Conservation (phyloP, 2,888 invertebrate genomes). For the Macaria notata region DNA sequence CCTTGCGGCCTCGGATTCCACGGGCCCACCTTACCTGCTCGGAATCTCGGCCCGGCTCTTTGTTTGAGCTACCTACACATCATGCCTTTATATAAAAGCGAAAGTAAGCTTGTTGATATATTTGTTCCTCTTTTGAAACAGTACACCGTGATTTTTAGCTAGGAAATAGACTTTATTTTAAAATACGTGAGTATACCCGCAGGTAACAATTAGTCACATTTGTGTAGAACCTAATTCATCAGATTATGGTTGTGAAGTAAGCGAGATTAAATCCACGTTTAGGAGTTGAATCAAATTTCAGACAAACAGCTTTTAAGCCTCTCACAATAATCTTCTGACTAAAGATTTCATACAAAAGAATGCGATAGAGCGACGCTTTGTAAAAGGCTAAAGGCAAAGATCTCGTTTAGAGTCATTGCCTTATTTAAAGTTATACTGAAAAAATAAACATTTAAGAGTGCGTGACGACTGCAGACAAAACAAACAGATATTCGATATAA, state of each 20-base stretch:
- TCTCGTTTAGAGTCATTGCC: constrained; percentile 21
- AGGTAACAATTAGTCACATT: constrained; percentile 29
- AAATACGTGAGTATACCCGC: no score
- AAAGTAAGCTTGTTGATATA: no score
- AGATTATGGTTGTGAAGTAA: neutral
- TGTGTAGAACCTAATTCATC: constrained; percentile 26
- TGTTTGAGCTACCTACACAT: constrained; percentile 41
- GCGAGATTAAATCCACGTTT: no score
- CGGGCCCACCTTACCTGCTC: constrained; percentile 57
- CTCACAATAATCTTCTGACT: no score
- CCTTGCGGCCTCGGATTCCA: constrained; percentile 56
- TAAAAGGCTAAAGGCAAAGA: constrained; percentile 14
- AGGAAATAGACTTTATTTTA: no score
- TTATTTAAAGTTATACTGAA: constrained; percentile 11
- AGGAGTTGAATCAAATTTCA: no score
- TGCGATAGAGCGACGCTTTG: neutral
- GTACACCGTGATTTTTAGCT: no score
- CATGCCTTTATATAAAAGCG: no score
- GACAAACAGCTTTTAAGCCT: no score
- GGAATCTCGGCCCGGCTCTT: constrained; percentile 48
- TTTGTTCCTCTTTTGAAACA: no score
- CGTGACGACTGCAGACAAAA: constrained; percentile 20
- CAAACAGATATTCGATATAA: constrained; percentile 14
- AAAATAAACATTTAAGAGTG: constrained; percentile 13
- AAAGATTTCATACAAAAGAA: no score